These are phyloP conservation scores for Aplysia californica DNA, from an alignment of 1,140 invertebrate species.

Conservation along the genomic window DNA sequence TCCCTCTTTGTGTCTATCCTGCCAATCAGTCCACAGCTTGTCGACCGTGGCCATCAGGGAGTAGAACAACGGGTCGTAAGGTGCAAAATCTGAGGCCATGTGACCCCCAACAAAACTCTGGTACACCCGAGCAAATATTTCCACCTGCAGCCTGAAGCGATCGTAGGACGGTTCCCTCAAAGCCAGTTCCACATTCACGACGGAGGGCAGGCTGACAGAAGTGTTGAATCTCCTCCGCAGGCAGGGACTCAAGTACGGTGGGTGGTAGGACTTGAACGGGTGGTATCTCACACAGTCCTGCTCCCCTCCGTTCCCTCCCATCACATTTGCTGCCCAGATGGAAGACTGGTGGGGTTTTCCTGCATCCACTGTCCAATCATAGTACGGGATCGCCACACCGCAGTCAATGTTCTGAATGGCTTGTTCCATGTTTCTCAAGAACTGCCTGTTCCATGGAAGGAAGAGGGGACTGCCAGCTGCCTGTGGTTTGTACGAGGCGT, in stretches of 20 bases:
- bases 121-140: conserved; percentile 43
- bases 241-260: conserved; percentile 51
- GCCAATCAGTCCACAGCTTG: conserved; percentile 57
- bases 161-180: conserved; percentile 45
- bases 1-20: conserved; percentile 41
- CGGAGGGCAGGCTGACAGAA: conserved; percentile 47
- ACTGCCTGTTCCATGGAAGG: conserved; percentile 55
- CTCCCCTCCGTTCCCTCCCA: conserved; percentile 54
- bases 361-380: conserved; percentile 59
- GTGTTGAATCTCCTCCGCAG: conserved; percentile 48
- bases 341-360: conserved; percentile 44
- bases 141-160: conserved; percentile 47
- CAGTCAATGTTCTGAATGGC: conserved; percentile 49
- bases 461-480: conserved; percentile 45
- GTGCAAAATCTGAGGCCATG: conserved; percentile 45
- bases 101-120: conserved; percentile 56
- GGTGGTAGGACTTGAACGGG: conserved; percentile 52
- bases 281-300: conserved; percentile 52
- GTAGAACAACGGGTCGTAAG: conserved; percentile 56
- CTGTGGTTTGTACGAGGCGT: conserved; percentile 50
- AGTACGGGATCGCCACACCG: conserved; percentile 54
- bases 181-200: conserved; percentile 50
- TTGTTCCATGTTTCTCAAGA: conserved; percentile 48
- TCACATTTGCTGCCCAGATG: conserved; percentile 51
- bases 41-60: conserved; percentile 55